Base-by-base conservation (phyloP, 2,797 vertebrate genomes). In the Mustela erminea region DNA sequence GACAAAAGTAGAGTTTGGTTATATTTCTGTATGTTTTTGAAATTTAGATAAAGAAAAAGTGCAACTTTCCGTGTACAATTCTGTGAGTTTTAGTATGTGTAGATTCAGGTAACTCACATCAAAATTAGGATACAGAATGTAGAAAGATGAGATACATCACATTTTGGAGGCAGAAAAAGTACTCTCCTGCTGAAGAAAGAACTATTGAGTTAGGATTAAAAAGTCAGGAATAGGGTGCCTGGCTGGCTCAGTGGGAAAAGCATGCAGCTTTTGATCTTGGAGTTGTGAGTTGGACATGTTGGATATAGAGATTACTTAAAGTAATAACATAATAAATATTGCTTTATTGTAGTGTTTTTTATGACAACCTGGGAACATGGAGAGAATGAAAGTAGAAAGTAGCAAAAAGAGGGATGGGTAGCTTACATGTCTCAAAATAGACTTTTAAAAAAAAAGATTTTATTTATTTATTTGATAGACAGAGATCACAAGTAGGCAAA, bases 381-480 rank as follows among this genome's bases (percentile, higher is more conserved):
- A 35, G 90, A 41, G 9, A 85, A 20, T 87, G 29, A 58, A 95
- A 68, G 62, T 89, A 86, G 94, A 78, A 91, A 41, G 68, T 78
- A 20, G 70, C 56, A 90, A 66, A 62, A 87, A 64, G 72, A 85
- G 66, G 75, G 21, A 52, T 5, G 21, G 20, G n/a, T 87, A 29
- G 13, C 72, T 93, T 93, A 21, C 25, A 12, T 64, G n/a, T 91
- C 56, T 81, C 5, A 58, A 60, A 25, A 60, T 11, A 12, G 11
- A 60, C 25, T 7, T 52, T 49, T 49, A 52, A 1, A 52, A 52
- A 4, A 52, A 4, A 52, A 15, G 14, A 52, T 52, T 52, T 52
- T 52, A 15, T 52, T 52, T 52, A 52, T 52, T 52, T 17, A 52
- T 52, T 52, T 52, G 49, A 52, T 15, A 52, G 49, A 52, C 49